phyloP scores from a whole-genome alignment of 1,140 invertebrate species.

The Zaprionus gabonicus region DNA sequence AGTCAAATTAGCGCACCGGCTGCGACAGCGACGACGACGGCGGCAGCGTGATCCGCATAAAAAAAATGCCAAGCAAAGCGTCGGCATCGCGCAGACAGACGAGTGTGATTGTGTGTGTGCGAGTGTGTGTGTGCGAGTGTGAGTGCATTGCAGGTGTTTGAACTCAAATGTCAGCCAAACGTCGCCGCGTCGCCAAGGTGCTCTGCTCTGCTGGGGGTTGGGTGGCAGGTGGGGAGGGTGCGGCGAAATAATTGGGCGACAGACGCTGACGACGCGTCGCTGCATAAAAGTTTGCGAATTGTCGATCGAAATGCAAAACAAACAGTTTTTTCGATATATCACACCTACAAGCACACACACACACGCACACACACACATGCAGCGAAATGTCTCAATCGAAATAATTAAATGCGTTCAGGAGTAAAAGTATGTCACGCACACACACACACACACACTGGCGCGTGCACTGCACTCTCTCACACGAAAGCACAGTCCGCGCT shows the following conservation, averaged over 20 bases:
- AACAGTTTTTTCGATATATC: constrained; percentile 73
- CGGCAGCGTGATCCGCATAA: constrained; percentile 52
- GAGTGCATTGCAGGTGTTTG: constrained; percentile 80
- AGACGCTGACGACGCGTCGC: constrained; percentile 63
- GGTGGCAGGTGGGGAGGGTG: constrained; percentile 10
- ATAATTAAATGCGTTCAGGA: constrained; percentile 79
- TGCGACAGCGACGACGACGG: constrained; percentile 25
- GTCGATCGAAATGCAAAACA: constrained; percentile 75
- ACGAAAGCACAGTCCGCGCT: neutral
- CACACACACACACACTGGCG: neutral
- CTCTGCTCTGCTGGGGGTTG: neutral
- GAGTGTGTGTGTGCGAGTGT: constrained; percentile 16
- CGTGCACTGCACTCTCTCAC: constrained; percentile 12
- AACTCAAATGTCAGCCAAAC: constrained; percentile 76
- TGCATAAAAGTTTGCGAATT: constrained; percentile 53
- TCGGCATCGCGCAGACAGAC: constrained; percentile 24
- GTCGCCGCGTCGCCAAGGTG: constrained; percentile 46
- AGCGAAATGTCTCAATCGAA: constrained; percentile 71
- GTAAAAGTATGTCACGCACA: constrained; percentile 76
- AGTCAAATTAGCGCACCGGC: constrained; percentile 69
- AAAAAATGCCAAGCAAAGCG: constrained; percentile 69
- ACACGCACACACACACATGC: constrained; percentile 12
- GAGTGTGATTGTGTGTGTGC: neutral
- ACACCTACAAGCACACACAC: constrained; percentile 34
- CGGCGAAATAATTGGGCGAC: constrained; percentile 72